A percentile compares a stretch with the other conserved stretches of the same genome.
Evolutionary conservation across 2,797 vertebrate species (phyloP).

Genomic region (Odontamblyopus lacepedii): DNA sequence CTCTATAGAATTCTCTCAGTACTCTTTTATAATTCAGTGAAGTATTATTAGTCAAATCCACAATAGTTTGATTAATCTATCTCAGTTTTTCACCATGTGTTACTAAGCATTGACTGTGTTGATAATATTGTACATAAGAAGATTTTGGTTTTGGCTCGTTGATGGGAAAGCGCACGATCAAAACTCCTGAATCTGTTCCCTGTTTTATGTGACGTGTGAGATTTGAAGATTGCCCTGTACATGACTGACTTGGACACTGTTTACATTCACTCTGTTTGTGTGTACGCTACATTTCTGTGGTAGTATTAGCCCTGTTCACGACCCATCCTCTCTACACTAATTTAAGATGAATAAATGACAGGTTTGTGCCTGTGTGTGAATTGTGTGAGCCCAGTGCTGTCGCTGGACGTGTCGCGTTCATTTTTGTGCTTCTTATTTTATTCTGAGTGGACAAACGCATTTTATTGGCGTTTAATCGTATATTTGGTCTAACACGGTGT

Average conservation of each 20-base stretch:
- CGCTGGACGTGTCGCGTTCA: too few relatives aligned
- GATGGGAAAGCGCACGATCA: background rate
- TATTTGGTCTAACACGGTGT: too few relatives aligned
- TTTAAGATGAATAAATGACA: background rate
- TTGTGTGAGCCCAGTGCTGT: background rate
- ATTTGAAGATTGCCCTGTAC: background rate
- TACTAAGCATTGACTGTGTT: background rate
- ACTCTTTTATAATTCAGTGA: background rate
- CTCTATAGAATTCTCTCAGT: background rate
- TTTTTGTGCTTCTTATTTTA: too few relatives aligned
- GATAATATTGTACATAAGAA: background rate
- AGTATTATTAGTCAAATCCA: background rate
- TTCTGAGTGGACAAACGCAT: too few relatives aligned
- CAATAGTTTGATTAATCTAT: background rate
- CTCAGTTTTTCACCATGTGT: background rate
- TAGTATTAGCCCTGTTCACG: background rate
- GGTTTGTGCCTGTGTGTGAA: background rate
- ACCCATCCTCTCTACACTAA: background rate
- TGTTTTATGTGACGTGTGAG: background rate
- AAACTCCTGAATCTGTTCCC: background rate
- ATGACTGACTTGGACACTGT: slow-evolving; percentile 4
- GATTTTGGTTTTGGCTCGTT: background rate
- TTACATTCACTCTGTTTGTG: background rate
- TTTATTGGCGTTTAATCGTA: too few relatives aligned
- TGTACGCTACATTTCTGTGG: background rate